Percentiles rank a stretch among this genome's conserved stretches.
phyloP scores from a whole-genome alignment of 2,113 vertebrate species.

The Menidia beryllina region DNA sequence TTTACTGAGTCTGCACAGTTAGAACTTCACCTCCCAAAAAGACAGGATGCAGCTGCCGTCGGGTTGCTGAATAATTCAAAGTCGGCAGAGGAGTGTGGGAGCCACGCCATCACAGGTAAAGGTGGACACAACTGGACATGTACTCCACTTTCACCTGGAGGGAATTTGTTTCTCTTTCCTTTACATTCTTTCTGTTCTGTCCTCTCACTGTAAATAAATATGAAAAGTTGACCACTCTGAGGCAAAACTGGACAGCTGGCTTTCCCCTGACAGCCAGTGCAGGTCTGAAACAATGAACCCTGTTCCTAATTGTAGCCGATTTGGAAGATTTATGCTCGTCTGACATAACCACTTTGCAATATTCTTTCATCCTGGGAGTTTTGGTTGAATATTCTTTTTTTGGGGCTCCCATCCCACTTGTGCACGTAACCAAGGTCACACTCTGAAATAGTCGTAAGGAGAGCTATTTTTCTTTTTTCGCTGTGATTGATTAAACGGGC shows the following conservation, averaged over 20 bases:
- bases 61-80: constrained; percentile 60
- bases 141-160: background rate
- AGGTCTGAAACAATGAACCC: background rate
- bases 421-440: constrained; percentile 44
- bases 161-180: constrained; percentile 25
- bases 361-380: constrained; percentile 56
- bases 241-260: constrained; percentile 6
- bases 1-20: constrained; percentile 5
- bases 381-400: constrained; percentile 13
- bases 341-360: constrained; percentile 11
- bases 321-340: constrained; percentile 33
- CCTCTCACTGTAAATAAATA: constrained; percentile 4
- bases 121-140: constrained; percentile 44
- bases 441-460: constrained; percentile 6
- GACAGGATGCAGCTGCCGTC: constrained; percentile 20
- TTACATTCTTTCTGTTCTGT: constrained; percentile 18
- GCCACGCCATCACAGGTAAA: constrained; percentile 34
- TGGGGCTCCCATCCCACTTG: background rate
- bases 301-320: constrained; percentile 23
- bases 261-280: background rate
- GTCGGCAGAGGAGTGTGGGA: constrained; percentile 24
- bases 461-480: background rate
- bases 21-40: constrained; percentile 9
- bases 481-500: constrained; percentile 41
- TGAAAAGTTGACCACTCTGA: constrained; percentile 9